phyloP scores from a whole-genome alignment of 2,888 invertebrate species.

The Cactoblastis cactorum region DNA sequence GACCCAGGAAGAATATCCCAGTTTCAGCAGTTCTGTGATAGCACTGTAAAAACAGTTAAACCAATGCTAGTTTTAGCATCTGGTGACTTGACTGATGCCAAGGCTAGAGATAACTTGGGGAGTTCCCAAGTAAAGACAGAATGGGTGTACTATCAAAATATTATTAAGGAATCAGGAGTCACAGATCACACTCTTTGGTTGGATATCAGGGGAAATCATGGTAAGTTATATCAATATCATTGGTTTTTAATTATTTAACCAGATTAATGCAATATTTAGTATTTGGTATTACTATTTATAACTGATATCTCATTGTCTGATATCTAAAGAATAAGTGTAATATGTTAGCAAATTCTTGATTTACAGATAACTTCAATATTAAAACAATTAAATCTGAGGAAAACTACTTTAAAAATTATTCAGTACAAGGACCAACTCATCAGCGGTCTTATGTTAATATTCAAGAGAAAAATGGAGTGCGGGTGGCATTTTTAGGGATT shows the following conservation, averaged over 20 bases:
- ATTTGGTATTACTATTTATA: no score
- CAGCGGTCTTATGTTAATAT: slow-evolving; percentile 86
- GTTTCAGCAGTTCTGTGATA: slow-evolving; percentile 88
- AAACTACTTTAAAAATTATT: slow-evolving; percentile 89
- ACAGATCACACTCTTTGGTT: slow-evolving; percentile 87
- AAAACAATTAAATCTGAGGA: slow-evolving; percentile 82
- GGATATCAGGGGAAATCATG: slow-evolving; percentile 95
- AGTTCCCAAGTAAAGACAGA: slow-evolving; percentile 90
- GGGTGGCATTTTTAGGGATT: slow-evolving; percentile 89
- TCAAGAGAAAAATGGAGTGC: slow-evolving; percentile 75
- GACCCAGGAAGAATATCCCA: slow-evolving; percentile 87
- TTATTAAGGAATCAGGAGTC: slow-evolving; percentile 83
- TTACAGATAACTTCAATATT: slow-evolving; percentile 94
- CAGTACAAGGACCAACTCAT: slow-evolving; percentile 85
- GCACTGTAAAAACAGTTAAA: slow-evolving; percentile 84
- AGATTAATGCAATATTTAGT: background rate
- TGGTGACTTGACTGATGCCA: slow-evolving; percentile 94
- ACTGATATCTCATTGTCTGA: background rate
- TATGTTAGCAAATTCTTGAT: background rate
- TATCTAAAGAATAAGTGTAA: background rate
- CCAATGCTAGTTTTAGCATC: slow-evolving; percentile 90
- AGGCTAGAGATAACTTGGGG: slow-evolving; percentile 86
- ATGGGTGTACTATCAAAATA: slow-evolving; percentile 88
- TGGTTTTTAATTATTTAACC: background rate
- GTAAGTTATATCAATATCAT: slow-evolving; percentile 58